These are phyloP conservation scores for Pseudomyrmex concolor DNA, from an alignment of 1,140 invertebrate species.

Conservation along the genomic window DNA sequence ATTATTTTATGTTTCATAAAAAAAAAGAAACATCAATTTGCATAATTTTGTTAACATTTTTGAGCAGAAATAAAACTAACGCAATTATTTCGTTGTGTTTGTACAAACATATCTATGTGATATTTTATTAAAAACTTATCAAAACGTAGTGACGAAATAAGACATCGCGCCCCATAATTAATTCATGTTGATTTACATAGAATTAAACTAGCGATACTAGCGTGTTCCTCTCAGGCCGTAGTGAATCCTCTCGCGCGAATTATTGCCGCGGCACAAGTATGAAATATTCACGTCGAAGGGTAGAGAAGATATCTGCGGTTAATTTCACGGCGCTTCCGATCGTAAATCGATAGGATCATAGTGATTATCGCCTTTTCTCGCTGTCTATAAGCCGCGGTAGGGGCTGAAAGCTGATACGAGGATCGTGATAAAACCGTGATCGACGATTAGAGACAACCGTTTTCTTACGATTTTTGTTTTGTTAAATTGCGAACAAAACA, in stretches of 20 bases:
- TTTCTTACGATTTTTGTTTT: neutral
- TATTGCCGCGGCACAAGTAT: conserved; percentile 23
- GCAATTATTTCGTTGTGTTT: neutral
- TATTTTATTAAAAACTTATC: neutral
- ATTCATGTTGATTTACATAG: conserved; percentile 1
- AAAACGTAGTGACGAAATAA: neutral
- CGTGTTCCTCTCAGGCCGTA: neutral
- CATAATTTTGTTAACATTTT: neutral
- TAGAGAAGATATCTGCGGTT: conserved; percentile 39
- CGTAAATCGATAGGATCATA: conserved; percentile 69
- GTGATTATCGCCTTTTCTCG: conserved; percentile 67
- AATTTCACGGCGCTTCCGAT: conserved; percentile 67
- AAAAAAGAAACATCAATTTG: neutral
- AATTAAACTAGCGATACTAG: neutral
- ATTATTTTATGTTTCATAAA: neutral
- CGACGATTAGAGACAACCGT: conserved; percentile 47
- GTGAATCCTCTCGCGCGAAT: conserved; percentile 16
- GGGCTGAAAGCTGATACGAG: neutral
- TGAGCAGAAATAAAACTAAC: neutral
- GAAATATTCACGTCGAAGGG: conserved; percentile 57
- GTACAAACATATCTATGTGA: neutral
- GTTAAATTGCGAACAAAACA: too few species aligned
- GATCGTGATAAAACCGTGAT: conserved; percentile 40
- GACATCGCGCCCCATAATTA: neutral
- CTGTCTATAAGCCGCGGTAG: conserved; percentile 15